Evolutionary conservation across 2,113 vertebrate species (phyloP).

Genomic region (Pomatostomus ruficeps): DNA sequence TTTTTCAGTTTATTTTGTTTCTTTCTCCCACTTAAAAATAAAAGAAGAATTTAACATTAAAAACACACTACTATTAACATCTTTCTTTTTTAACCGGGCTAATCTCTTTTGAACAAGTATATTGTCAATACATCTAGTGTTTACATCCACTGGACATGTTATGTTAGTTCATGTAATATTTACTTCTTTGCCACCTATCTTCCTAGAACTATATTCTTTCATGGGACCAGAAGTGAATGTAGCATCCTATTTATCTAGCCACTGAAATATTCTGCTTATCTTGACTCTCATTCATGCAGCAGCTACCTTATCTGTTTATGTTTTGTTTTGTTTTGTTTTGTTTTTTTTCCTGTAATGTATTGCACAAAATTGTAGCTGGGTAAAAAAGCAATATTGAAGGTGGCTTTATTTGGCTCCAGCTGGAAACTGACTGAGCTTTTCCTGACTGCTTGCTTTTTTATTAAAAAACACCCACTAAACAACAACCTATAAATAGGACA

Average conservation of each 20-base stretch:
- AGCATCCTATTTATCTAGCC: neutral
- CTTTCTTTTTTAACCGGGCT: neutral
- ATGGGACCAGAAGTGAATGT: neutral
- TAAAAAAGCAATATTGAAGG: neutral
- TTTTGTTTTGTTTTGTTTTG: neutral
- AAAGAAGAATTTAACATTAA: neutral
- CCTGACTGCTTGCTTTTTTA: neutral
- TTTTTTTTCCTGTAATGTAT: neutral
- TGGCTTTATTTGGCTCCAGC: neutral
- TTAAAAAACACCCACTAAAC: neutral
- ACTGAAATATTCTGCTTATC: neutral
- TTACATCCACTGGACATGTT: constrained; percentile 1
- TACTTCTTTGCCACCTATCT: neutral
- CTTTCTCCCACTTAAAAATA: neutral
- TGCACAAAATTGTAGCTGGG: neutral
- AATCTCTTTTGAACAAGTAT: constrained; percentile 10
- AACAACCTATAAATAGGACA: neutral
- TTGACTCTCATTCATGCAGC: neutral
- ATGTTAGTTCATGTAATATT: constrained; percentile 13
- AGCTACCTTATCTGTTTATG: neutral
- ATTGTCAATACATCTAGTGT: constrained; percentile 3
- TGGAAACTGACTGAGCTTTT: neutral
- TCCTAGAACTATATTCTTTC: neutral
- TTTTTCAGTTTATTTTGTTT: neutral
- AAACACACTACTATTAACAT: neutral